phyloP scores from a whole-genome alignment of 2,113 vertebrate species.

The Chionis minor region DNA sequence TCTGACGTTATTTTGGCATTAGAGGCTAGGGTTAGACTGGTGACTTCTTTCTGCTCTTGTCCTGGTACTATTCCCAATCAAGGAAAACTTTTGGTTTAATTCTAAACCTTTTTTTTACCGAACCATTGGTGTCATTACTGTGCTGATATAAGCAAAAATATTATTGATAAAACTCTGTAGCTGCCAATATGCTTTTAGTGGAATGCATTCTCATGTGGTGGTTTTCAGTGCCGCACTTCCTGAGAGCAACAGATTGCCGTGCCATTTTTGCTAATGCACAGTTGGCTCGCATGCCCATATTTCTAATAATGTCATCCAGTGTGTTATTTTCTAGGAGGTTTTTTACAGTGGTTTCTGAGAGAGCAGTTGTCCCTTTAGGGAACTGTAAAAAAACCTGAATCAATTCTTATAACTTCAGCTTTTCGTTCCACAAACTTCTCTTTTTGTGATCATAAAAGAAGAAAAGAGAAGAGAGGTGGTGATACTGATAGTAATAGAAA shows the following conservation, averaged over 20 bases:
- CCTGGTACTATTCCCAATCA: not conserved
- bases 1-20: not conserved
- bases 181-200: slow-evolving; percentile 29
- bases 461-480: not conserved
- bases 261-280: slow-evolving; percentile 25
- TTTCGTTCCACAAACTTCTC: not conserved
- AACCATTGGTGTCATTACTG: not conserved
- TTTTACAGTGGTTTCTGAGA: not conserved
- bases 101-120: not conserved
- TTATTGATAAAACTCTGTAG: not conserved
- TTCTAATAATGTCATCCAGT: not conserved
- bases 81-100: not conserved
- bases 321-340: not conserved
- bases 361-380: not conserved
- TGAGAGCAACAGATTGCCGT: not conserved
- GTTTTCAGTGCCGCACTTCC: not conserved
- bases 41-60: not conserved
- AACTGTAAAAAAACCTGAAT: not conserved
- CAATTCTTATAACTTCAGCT: not conserved
- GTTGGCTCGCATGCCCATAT: not conserved
- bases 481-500: not conserved
- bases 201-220: not conserved
- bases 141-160: not conserved
- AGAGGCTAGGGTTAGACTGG: not conserved
- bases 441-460: not conserved